A percentile compares a stretch with the other conserved stretches of the same genome.
Conservation (phyloP, 2,888 invertebrate species). For the Leptinotarsa haldemani region DNA sequence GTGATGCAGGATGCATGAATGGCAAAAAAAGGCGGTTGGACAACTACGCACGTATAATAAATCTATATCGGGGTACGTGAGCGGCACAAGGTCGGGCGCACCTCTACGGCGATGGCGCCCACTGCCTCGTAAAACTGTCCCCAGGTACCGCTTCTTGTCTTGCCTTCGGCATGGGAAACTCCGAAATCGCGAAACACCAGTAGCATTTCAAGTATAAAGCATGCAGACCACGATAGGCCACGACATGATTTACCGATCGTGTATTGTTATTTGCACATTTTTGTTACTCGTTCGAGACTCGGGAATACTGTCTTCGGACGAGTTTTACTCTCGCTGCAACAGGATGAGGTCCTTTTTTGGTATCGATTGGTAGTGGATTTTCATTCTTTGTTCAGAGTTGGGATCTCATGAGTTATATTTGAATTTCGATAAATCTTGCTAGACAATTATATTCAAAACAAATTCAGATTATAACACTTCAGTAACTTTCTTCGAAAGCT, state of each 20-base stretch:
- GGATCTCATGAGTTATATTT: too few relatives aligned
- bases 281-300: conserved; percentile 11
- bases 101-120: conserved; percentile 58
- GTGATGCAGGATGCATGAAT: conserved; percentile 47
- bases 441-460: too few relatives aligned
- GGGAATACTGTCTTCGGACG: neutral
- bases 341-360: neutral
- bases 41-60: conserved; percentile 50
- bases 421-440: too few relatives aligned
- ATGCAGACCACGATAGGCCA: conserved; percentile 21
- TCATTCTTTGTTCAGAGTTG: neutral
- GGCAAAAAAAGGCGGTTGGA: conserved; percentile 32
- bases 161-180: conserved; percentile 42
- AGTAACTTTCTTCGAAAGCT: too few relatives aligned
- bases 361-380: neutral
- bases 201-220: conserved; percentile 13
- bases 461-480: too few relatives aligned
- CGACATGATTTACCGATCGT: conserved; percentile 13
- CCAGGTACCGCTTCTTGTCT: conserved; percentile 47
- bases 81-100: conserved; percentile 59
- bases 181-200: conserved; percentile 27
- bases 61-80: conserved; percentile 55
- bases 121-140: conserved; percentile 50
- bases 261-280: conserved; percentile 21
- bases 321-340: conserved; percentile 6